Evolutionary conservation across 2,113 vertebrate species (phyloP).

Genomic region (Ptilorrhoa leucosticta): DNA sequence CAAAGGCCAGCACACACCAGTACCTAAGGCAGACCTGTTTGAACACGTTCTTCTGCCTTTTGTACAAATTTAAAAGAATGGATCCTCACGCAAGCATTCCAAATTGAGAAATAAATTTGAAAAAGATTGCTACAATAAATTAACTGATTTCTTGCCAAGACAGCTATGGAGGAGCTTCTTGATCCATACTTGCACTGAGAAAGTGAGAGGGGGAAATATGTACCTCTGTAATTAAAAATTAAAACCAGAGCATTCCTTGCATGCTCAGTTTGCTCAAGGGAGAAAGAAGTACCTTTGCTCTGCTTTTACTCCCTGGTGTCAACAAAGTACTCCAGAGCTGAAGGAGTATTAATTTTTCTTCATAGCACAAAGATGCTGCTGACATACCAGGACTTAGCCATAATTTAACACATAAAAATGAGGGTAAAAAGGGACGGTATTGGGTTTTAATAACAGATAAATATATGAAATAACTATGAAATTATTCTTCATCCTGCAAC

Average conservation of each 20-base stretch:
- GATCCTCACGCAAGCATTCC: slow-evolving; percentile 76
- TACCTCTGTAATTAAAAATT: slow-evolving; percentile 68
- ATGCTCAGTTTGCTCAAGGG: background rate
- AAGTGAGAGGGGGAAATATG: slow-evolving; percentile 32
- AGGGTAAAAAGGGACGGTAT: background rate
- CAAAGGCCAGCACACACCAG: slow-evolving; percentile 56
- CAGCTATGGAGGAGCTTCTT: slow-evolving; percentile 61
- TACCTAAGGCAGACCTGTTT: slow-evolving; percentile 72
- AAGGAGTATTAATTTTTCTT: slow-evolving; percentile 39
- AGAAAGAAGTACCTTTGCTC: background rate
- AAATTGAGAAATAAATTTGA: slow-evolving; percentile 78
- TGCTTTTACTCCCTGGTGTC: slow-evolving; percentile 37
- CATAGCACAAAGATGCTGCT: slow-evolving; percentile 11
- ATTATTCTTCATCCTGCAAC: slow-evolving; percentile 59
- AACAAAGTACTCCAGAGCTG: slow-evolving; percentile 24
- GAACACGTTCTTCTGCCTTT: slow-evolving; percentile 76
- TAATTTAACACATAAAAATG: slow-evolving; percentile 1
- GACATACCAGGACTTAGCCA: slow-evolving; percentile 26
- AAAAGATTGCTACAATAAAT: slow-evolving; percentile 74
- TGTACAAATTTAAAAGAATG: slow-evolving; percentile 74
- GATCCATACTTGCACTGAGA: slow-evolving; percentile 43
- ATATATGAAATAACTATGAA: background rate
- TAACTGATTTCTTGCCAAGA: slow-evolving; percentile 75
- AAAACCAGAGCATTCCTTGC: slow-evolving; percentile 13
- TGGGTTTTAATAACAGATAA: slow-evolving; percentile 25